These are phyloP conservation scores for Phenacoccus solenopsis DNA, from an alignment of 1,140 invertebrate species.

Conservation along the genomic window DNA sequence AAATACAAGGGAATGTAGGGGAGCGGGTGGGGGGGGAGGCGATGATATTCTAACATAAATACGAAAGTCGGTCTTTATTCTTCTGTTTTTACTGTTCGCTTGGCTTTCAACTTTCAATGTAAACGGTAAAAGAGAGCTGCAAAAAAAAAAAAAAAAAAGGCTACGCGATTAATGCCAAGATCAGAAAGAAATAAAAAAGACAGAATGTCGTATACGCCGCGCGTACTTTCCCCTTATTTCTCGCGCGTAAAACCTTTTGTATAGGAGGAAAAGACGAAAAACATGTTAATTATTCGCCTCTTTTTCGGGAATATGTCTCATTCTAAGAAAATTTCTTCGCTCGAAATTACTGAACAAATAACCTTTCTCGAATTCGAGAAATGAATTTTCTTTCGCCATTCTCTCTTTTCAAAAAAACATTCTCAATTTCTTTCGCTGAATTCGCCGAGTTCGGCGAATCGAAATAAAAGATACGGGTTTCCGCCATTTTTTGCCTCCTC, in stretches of 20 bases:
- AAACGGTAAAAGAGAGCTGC: background rate
- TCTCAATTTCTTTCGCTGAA: slow-evolving; percentile 15
- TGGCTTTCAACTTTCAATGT: slow-evolving; percentile 12
- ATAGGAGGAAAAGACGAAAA: slow-evolving; percentile 1
- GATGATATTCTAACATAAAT: slow-evolving; percentile 14
- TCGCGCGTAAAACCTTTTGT: slow-evolving; percentile 12
- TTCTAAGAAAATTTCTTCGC: slow-evolving; percentile 12
- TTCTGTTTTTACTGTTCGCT: slow-evolving; percentile 13
- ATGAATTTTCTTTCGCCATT: slow-evolving; percentile 16
- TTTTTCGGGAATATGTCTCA: background rate
- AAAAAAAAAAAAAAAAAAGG: slow-evolving; percentile 8
- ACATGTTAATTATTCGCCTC: slow-evolving; percentile 17
- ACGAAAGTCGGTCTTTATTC: slow-evolving; percentile 10
- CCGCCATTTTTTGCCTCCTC: no score
- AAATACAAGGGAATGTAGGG: background rate
- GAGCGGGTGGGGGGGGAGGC: background rate
- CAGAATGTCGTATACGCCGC: background rate
- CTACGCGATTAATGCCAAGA: slow-evolving; percentile 11
- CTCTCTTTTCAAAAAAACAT: slow-evolving; percentile 13
- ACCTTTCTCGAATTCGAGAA: slow-evolving; percentile 13
- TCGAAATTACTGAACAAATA: slow-evolving; percentile 13
- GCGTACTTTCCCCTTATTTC: background rate
- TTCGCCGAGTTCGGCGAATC: slow-evolving; percentile 13
- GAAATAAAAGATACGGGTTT: slow-evolving; percentile 18
- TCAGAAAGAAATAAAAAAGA: slow-evolving; percentile 3